phyloP scores from a whole-genome alignment of 2,797 vertebrate species.

The Malacoraja senta region DNA sequence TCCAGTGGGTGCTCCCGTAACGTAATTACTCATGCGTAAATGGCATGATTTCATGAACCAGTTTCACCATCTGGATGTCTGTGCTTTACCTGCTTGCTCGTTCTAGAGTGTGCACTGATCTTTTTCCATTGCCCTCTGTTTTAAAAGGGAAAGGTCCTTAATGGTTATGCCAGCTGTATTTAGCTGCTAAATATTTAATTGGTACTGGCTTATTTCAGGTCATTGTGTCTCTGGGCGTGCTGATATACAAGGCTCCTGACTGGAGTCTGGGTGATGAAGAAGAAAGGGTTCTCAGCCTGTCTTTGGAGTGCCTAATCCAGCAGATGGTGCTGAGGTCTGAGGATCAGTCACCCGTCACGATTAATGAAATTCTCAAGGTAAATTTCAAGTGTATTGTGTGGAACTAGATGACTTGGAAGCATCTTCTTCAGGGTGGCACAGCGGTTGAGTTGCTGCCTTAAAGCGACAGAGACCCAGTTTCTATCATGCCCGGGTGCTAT shows the following conservation, averaged over 20 bases:
- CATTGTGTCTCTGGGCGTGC: background rate
- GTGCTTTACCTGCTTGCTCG: background rate
- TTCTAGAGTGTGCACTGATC: background rate
- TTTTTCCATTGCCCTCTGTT: background rate
- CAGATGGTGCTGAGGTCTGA: background rate
- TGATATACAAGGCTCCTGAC: slow-evolving; percentile 23
- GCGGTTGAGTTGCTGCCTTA: too few species aligned
- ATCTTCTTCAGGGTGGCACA: background rate
- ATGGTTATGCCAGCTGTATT: background rate
- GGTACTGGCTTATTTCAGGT: background rate
- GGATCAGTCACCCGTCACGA: background rate
- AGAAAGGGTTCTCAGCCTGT: slow-evolving; percentile 13
- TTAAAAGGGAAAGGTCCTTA: background rate
- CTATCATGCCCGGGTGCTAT: too few species aligned
- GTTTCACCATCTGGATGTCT: too few species aligned
- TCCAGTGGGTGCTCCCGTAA: background rate
- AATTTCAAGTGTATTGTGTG: background rate
- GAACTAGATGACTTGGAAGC: background rate
- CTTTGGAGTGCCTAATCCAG: background rate
- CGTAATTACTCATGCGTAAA: too few species aligned
- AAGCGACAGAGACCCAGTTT: too few species aligned
- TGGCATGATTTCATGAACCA: background rate
- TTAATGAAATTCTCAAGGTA: background rate
- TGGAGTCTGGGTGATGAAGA: background rate
- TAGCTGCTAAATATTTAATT: background rate